Evolutionary conservation across 92 coral and sea anemone species (phyloP).

Genomic region (Montipora capitata): DNA sequence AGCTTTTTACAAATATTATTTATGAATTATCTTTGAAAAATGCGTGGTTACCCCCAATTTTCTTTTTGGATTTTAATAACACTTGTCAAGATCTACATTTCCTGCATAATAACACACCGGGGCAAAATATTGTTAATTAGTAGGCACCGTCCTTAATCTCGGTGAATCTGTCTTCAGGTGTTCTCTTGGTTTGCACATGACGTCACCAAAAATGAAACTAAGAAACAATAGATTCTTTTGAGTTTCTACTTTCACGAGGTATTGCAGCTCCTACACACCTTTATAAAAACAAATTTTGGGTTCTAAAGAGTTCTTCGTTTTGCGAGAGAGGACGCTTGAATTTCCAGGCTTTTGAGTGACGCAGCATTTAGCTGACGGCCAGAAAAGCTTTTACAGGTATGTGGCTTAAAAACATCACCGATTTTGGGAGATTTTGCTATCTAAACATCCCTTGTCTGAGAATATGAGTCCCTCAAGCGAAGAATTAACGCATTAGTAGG

Average conservation of each 20-base stretch:
- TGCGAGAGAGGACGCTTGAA: background rate
- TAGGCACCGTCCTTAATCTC: no score
- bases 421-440: background rate
- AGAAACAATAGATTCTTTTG: background rate
- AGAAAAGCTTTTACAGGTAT: background rate
- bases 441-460: background rate
- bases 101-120: no score
- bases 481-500: conserved; percentile 1
- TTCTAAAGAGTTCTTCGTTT: background rate
- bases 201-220: background rate
- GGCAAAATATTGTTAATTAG: no score
- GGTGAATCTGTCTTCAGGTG: no score
- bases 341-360: background rate
- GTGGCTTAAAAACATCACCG: background rate
- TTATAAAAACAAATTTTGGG: background rate
- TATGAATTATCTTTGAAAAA: no score
- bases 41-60: no score
- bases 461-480: background rate
- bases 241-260: background rate
- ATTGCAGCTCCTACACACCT: background rate
- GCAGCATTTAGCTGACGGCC: background rate
- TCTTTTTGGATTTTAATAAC: no score
- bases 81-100: no score
- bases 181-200: background rate
- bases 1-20: no score